These are phyloP conservation scores for Turnix velox DNA, from an alignment of 2,113 vertebrate species.

Conservation along the genomic window DNA sequence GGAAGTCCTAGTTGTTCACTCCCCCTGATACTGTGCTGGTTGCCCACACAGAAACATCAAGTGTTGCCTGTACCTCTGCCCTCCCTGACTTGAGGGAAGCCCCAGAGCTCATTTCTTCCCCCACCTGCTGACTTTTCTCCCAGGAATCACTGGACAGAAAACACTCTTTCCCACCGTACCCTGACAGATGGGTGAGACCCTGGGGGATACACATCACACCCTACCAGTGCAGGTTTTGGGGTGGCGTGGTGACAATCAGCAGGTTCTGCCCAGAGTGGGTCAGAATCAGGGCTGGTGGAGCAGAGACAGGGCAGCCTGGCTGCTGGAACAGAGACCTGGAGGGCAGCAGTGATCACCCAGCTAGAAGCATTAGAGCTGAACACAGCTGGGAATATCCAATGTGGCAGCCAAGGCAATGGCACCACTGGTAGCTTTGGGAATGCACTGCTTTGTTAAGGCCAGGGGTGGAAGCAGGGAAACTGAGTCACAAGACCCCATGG, in stretches of 20 bases:
- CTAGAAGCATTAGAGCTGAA: background rate
- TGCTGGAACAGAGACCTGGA: rapidly evolving
- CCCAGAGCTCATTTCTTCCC: rapidly evolving
- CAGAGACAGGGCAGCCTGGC: background rate
- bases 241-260: rapidly evolving
- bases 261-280: background rate
- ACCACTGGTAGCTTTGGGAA: background rate
- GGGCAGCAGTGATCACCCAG: background rate
- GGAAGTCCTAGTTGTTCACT: background rate
- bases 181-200: rapidly evolving
- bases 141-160: background rate
- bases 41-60: rapidly evolving
- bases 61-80: background rate
- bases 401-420: rapidly evolving
- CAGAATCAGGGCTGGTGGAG: background rate
- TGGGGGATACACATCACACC: background rate
- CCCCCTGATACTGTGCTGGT: background rate
- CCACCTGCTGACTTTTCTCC: background rate
- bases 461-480: background rate
- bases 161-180: background rate
- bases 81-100: background rate
- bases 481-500: background rate
- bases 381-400: rapidly evolving
- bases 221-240: background rate
- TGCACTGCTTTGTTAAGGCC: rapidly evolving